Evolutionary conservation across 2,888 invertebrate genomes (phyloP), one percentile per base, ranked within the genome.

Genomic region (Catocala nupta): DNA sequence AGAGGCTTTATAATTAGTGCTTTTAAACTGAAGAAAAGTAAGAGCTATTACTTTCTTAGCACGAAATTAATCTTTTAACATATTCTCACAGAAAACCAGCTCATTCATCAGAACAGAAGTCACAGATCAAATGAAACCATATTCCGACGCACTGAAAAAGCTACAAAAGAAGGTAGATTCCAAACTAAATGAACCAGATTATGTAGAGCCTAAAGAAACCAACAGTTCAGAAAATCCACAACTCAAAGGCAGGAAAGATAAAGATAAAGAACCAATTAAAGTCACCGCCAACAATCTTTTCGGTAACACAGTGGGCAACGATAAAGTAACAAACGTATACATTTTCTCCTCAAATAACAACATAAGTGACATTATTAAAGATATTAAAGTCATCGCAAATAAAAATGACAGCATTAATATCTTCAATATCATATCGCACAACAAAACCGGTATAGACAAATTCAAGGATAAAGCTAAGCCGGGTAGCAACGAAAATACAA

Each of bases 271-370:
- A 12, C 12, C 50, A 4, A 68, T 65, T 36, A 64, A 70, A 52
- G 69, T 85, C 2, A 70, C 70, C 55, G 79, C 86, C 2, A 60
- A 80, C 9, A 84, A 80, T 6, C 58, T 88, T 5, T 87, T 81
- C 33, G 89, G 87, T 0, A 88, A 84, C 43, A 73, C 86, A 1
- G 69, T 86, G 11, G 85, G 82, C 0, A 87, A 82, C 16, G 85
- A 81, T 0, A 83, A 89, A 67, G 86, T 90, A 0, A 90, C 88
- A 0, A 91, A 91, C 48, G 75, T 91, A 44, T 91, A 83, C 54
- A 79, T 91, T 47, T 89, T 90, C 51, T 81, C 86, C 59, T 78
- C 82, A 4, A 77, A 73, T 5, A 69, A 80, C 16, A 66, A 78
- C 12, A 45, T 73, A 5, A 70, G 74, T 34, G 61, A 70, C 1